Evolutionary conservation across 2,113 vertebrate species (phyloP).

Genomic region (Acrocephalus kingi): DNA sequence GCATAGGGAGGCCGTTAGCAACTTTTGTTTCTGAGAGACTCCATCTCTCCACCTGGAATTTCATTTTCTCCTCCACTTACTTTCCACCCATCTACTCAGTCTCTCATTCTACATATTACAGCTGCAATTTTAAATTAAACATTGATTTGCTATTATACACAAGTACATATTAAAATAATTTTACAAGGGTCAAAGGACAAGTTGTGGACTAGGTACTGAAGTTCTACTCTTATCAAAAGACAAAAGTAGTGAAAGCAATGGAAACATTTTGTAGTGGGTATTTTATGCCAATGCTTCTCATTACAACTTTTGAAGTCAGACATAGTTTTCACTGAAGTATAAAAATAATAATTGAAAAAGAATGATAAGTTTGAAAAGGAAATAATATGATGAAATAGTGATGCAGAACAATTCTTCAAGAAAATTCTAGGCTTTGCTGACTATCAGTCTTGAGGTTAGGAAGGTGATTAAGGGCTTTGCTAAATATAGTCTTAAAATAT

Average conservation of each 20-base stretch:
- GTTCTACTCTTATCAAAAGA: neutral
- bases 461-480: neutral
- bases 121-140: neutral
- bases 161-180: neutral
- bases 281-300: neutral
- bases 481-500: constrained; percentile 28
- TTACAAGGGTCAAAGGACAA: neutral
- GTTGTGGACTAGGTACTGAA: neutral
- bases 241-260: neutral
- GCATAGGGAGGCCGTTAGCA: neutral
- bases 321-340: neutral
- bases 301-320: neutral
- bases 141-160: neutral
- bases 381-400: neutral
- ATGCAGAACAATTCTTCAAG: neutral
- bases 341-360: neutral
- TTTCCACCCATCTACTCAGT: neutral
- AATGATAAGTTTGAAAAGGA: neutral
- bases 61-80: neutral
- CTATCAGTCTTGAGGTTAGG: neutral
- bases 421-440: neutral
- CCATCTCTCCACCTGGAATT: neutral
- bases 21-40: neutral
- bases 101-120: neutral
- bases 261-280: neutral